These are phyloP conservation scores for Globodera rostochiensis DNA, from an alignment of 1,140 invertebrate species.

Conservation along the genomic window DNA sequence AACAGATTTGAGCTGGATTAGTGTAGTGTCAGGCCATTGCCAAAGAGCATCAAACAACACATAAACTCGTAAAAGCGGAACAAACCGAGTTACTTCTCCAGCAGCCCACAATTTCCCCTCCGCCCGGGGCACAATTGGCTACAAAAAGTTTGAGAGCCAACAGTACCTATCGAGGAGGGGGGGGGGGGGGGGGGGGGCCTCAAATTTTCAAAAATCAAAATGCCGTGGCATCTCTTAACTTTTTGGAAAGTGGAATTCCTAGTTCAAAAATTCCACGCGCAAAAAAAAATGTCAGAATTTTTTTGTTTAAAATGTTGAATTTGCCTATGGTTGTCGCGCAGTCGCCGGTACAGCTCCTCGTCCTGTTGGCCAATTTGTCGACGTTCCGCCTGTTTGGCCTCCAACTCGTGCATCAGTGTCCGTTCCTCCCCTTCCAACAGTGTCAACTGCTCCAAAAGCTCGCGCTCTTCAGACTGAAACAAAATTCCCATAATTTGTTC, in stretches of 20 bases:
- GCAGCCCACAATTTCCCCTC: background rate
- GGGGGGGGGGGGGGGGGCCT: no score
- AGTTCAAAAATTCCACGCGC: background rate
- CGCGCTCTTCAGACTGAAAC: constrained; percentile 52
- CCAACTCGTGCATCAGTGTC: constrained; percentile 38
- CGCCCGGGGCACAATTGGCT: no score
- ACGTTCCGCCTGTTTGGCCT: constrained; percentile 43
- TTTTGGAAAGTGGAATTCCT: no score
- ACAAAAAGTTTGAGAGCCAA: no score
- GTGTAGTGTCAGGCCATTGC: no score
- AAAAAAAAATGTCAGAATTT: background rate
- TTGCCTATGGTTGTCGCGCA: constrained; percentile 57
- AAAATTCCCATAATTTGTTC: constrained; percentile 3
- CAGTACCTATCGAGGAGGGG: no score
- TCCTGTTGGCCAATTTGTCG: constrained; percentile 40
- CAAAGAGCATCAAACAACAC: background rate
- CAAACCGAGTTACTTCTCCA: background rate
- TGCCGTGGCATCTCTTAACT: no score
- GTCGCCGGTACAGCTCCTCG: constrained; percentile 45
- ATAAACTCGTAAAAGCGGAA: background rate
- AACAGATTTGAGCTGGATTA: no score
- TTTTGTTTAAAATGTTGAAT: background rate
- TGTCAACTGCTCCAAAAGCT: constrained; percentile 41
- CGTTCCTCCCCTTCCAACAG: constrained; percentile 43
- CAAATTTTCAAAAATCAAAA: no score